Percentiles rank a stretch among this genome's conserved stretches.
Conservation (phyloP, 1,140 invertebrate genomes). For the Lanistes nyassanus region DNA sequence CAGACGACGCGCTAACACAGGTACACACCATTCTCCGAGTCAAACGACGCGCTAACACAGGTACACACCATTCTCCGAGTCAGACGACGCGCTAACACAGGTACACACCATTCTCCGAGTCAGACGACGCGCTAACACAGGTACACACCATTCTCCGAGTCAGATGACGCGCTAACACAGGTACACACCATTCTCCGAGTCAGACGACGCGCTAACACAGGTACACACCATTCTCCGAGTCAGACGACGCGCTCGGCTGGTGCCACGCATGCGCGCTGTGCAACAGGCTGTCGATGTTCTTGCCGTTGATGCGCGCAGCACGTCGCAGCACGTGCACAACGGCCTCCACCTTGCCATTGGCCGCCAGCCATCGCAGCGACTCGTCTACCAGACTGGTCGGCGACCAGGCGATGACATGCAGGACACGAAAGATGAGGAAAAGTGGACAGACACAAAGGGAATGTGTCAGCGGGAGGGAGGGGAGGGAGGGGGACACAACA, state of each 20-base stretch:
- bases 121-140: neutral
- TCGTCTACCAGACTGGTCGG: slow-evolving; percentile 62
- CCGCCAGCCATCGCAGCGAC: slow-evolving; percentile 63
- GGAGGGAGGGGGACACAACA: neutral
- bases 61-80: too few species aligned
- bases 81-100: too few species aligned
- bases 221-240: neutral
- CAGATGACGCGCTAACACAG: neutral
- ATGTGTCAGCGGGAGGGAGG: neutral
- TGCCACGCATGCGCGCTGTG: neutral
- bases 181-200: neutral
- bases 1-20: too few species aligned
- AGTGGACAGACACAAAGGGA: neutral
- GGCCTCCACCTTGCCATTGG: slow-evolving; percentile 54
- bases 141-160: neutral
- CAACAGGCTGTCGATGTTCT: slow-evolving; percentile 28
- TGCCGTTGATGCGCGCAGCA: slow-evolving; percentile 55
- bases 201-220: neutral
- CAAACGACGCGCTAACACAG: too few species aligned
- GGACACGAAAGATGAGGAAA: neutral
- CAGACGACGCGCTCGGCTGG: neutral
- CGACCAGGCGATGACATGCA: neutral
- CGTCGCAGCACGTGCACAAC: slow-evolving; percentile 55
- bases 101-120: too few species aligned
- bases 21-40: too few species aligned